phyloP scores from a whole-genome alignment of 2,113 vertebrate species.

The Dermatemys mawii region DNA sequence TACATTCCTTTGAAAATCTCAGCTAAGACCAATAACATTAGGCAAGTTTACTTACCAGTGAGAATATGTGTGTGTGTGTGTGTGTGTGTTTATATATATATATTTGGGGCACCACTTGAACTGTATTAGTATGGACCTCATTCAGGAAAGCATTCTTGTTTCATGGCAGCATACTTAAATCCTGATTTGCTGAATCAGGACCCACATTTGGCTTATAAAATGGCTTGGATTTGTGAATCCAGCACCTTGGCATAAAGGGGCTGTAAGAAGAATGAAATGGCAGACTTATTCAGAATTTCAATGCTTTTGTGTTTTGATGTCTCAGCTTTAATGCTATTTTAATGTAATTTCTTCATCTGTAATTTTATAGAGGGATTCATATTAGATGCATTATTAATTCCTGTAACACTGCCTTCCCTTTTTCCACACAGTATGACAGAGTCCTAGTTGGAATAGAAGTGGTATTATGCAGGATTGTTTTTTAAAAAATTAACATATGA shows the following conservation, averaged over 20 bases:
- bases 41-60: no score
- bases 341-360: constrained; percentile 51
- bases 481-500: not conserved
- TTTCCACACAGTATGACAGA: constrained; percentile 22
- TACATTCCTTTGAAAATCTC: not conserved
- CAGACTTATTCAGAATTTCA: constrained; percentile 30
- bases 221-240: not conserved
- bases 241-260: constrained; percentile 15
- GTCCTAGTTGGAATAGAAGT: constrained; percentile 20
- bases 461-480: constrained; percentile 44
- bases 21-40: no score
- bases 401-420: not conserved
- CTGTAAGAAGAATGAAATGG: constrained; percentile 25
- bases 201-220: not conserved
- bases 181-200: not conserved
- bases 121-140: not conserved
- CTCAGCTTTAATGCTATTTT: constrained; percentile 50
- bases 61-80: no score
- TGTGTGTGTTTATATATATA: no score
- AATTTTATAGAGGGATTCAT: constrained; percentile 59
- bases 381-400: constrained; percentile 54
- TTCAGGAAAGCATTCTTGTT: not conserved
- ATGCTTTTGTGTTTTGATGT: constrained; percentile 32
- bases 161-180: not conserved
- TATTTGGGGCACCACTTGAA: constrained; percentile 5